A percentile compares a stretch with the other conserved stretches of the same genome.
Evolutionary conservation across 2,113 vertebrate species (phyloP).

Genomic region (Micromys minutus): DNA sequence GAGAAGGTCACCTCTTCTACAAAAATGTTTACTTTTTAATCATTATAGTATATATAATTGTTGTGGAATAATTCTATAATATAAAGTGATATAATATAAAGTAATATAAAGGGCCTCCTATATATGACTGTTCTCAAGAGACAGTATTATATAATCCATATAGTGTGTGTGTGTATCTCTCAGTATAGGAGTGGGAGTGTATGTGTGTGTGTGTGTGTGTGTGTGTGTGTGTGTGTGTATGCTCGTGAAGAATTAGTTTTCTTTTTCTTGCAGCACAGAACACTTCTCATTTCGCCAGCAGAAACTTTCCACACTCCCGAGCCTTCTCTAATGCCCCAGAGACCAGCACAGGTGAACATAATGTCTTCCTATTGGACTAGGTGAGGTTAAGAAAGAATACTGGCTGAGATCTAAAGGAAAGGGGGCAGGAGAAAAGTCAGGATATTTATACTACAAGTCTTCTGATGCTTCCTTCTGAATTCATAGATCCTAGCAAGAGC

Average conservation of each 20-base stretch:
- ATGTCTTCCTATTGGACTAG: not conserved
- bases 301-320: not conserved
- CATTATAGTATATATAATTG: not conserved
- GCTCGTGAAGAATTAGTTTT: no score
- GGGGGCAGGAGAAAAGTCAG: not conserved
- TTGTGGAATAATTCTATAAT: slow-evolving; percentile 18
- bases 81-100: slow-evolving; percentile 11
- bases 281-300: not conserved
- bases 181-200: no score
- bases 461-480: not conserved
- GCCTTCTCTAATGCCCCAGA: not conserved
- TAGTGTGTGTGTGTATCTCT: not conserved
- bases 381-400: not conserved
- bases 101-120: not conserved
- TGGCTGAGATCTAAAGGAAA: not conserved
- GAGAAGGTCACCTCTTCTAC: not conserved
- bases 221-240: not conserved
- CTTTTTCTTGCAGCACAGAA: not conserved
- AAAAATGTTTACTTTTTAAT: slow-evolving; percentile 46
- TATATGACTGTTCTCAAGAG: not conserved
- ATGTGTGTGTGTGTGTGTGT: not conserved
- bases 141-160: not conserved
- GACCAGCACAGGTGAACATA: not conserved
- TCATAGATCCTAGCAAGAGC: not conserved
- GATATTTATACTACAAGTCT: not conserved